phyloP scores from a whole-genome alignment of 2,113 vertebrate genomes.

The Rattus norvegicus region DNA sequence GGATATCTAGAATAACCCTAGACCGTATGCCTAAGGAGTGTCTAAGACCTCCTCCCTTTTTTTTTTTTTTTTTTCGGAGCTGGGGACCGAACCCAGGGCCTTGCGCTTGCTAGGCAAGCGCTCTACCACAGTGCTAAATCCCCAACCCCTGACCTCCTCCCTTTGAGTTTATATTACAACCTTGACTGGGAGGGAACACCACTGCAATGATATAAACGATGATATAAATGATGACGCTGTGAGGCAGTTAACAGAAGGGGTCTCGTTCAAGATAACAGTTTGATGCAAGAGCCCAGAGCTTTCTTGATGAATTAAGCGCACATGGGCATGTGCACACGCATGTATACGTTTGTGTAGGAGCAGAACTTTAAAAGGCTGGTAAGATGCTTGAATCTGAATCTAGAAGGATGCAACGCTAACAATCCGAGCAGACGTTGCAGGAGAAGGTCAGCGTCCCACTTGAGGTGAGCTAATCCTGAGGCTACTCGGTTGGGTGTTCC shows the following conservation, averaged over 20 bases:
- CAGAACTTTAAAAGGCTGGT: neutral
- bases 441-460: neutral
- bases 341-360: neutral
- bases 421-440: neutral
- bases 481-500: neutral
- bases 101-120: too few species aligned
- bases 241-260: neutral
- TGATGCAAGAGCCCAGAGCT: neutral
- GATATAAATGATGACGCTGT: neutral
- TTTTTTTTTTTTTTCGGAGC: too few species aligned
- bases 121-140: too few species aligned
- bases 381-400: neutral
- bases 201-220: neutral
- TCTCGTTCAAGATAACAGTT: constrained; percentile 9
- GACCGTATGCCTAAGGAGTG: too few species aligned
- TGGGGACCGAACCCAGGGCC: too few species aligned
- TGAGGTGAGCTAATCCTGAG: neutral
- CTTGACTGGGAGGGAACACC: neutral
- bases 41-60: neutral
- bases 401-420: neutral
- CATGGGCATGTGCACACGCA: neutral
- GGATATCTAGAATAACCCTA: neutral
- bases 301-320: neutral
- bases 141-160: neutral
- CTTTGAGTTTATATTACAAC: neutral